Evolutionary conservation across 2,888 invertebrate species (phyloP), one percentile per base, ranked within the genome.

Genomic region (Serripes groenlandicus): DNA sequence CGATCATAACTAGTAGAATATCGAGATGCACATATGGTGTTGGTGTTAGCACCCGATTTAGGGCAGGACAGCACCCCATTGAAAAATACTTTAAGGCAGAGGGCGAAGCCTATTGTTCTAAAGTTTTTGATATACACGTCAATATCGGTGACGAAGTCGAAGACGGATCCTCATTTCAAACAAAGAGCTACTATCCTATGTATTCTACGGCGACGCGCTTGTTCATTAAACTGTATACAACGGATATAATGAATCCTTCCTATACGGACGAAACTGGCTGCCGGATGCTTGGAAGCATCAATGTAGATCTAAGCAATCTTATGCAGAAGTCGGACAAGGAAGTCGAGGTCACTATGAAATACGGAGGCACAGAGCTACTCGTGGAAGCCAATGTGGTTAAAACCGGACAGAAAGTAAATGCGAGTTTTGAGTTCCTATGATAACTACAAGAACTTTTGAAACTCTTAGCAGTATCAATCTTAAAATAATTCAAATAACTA

Each of bases 21-120:
- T 37, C 81, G 3, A 75, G 49, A 26, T 54, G 21, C 30, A 85
- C 85, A 5, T 85, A 85, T 56, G 85, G 85, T 21, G 60, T 85
- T 0, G 11, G 34, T 23, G 54, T 62, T n/a, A 49, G 28, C n/a
- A 30, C 26, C 26, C 7, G 30, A 7, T 82, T 79, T 35, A 37
- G 32, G 9, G 52, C 26, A 23, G 60, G 70, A 18, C 4, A 21
- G 3, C 72, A 85, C 42, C 85, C 85, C 21, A n/a, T 3, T 1
- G 28, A 32, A 32, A 79, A 71, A 56, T 64, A 60, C 26, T 26
- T 75, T 18, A 56, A 71, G 3, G 56, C 52, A 28, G 74, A 77
- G 15, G 79, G 66, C 11, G 66, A 35, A 26, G 74, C 30, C 3
- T 34, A 75, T 23, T 84, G 78, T 34, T 15, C 32, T 21, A 71